Conservation (phyloP, 2,797 vertebrate species). For the Schizopygopsis pylzovi region DNA sequence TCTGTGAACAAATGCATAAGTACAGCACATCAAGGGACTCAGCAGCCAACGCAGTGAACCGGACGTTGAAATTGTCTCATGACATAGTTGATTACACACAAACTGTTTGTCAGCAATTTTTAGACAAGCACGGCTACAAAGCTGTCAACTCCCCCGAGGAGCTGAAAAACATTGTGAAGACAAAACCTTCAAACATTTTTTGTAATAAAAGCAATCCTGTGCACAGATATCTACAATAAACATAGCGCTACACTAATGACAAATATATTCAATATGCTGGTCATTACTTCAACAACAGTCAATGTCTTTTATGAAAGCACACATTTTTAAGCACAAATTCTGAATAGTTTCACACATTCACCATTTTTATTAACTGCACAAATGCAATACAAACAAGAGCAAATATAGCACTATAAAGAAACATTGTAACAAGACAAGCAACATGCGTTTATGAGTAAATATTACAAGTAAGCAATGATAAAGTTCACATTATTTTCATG, state of each 20-base stretch:
- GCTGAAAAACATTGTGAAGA: conserved; percentile 89
- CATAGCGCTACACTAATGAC: conserved; percentile 5
- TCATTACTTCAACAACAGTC: conserved; percentile 53
- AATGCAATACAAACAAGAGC: not conserved
- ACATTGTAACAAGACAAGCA: not conserved
- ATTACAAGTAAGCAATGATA: not conserved
- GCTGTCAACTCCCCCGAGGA: conserved; percentile 82
- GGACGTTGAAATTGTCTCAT: conserved; percentile 80
- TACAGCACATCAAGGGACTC: conserved; percentile 89
- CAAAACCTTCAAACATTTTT: conserved; percentile 83
- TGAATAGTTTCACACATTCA: not conserved
- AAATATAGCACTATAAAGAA: not conserved
- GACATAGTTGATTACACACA: conserved; percentile 90
- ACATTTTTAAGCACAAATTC: not conserved
- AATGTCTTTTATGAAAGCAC: conserved; percentile 33
- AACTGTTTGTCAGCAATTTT: conserved; percentile 84
- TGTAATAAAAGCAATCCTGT: conserved; percentile 69
- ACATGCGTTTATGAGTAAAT: not conserved
- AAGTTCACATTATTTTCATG: not conserved
- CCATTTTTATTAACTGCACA: not conserved
- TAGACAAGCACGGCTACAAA: conserved; percentile 87
- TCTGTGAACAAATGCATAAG: conserved; percentile 74
- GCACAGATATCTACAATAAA: conserved; percentile 42
- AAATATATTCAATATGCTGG: conserved; percentile 43
- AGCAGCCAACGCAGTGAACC: conserved; percentile 76